Percentiles rank a stretch among this genome's conserved stretches.
Evolutionary conservation across 35 echinoderm and acorn worm species (phyloP).

Genomic region (Anneissia japonica): DNA sequence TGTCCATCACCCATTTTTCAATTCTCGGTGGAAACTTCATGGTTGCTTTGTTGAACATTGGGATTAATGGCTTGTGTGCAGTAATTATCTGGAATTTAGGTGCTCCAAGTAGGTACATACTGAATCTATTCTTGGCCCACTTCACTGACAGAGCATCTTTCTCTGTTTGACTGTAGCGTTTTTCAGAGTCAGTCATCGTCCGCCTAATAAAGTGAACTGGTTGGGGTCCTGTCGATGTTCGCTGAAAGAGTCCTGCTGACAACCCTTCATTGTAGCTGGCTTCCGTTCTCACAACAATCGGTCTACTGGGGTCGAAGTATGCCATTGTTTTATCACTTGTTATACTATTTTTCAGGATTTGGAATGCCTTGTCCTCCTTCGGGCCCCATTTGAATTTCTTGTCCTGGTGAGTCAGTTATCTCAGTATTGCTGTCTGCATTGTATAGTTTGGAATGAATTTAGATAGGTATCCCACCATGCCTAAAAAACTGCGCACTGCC

Average conservation of each 20-base stretch:
- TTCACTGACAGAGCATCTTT: constrained; percentile 49
- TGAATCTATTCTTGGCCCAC: constrained; percentile 44
- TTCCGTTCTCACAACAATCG: constrained; percentile 47
- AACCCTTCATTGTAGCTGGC: constrained; percentile 60
- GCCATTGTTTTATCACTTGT: constrained; percentile 39
- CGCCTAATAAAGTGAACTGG: constrained; percentile 50
- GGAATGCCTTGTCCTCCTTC: constrained; percentile 30
- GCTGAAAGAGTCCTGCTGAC: constrained; percentile 62
- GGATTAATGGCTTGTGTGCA: constrained; percentile 48
- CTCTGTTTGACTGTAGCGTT: constrained; percentile 58
- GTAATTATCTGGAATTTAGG: constrained; percentile 36
- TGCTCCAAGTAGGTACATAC: constrained; percentile 43
- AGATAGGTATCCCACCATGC: constrained; percentile 56
- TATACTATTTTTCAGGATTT: constrained; percentile 52
- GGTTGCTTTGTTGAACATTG: constrained; percentile 47
- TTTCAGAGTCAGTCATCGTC: constrained; percentile 33
- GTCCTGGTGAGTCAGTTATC: constrained; percentile 32
- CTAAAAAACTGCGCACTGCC: constrained; percentile 52
- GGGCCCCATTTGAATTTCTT: constrained; percentile 44
- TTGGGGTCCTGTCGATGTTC: constrained; percentile 36
- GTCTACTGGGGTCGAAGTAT: constrained; percentile 45
- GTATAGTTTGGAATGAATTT: constrained; percentile 55
- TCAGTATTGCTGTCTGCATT: constrained; percentile 25
- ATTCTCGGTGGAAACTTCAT: constrained; percentile 41
- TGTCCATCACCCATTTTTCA: constrained; percentile 56